A percentile compares a stretch with the other conserved stretches of the same genome.
Evolutionary conservation across 2,797 vertebrate genomes (phyloP).

Genomic region (Mastacembelus armatus): DNA sequence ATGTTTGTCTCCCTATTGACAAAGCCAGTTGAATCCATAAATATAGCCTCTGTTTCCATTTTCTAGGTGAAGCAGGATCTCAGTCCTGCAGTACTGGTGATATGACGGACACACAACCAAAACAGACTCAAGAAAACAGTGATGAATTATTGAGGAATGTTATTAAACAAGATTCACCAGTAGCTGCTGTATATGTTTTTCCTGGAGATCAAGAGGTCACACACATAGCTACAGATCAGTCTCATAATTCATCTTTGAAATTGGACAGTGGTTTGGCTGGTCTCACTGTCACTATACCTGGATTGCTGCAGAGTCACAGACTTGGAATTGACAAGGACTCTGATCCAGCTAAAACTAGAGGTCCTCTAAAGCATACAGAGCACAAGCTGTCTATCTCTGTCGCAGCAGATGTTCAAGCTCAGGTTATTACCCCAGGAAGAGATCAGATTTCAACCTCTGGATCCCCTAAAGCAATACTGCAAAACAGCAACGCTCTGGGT

Average conservation of each 20-base stretch:
- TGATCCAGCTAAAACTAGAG: slow-evolving; percentile 34
- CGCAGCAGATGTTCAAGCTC: slow-evolving; percentile 17
- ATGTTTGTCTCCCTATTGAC: background rate
- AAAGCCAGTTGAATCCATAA: background rate
- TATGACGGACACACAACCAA: slow-evolving; percentile 20
- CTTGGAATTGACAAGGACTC: slow-evolving; percentile 36
- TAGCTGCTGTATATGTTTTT: slow-evolving; percentile 34
- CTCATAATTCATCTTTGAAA: slow-evolving; percentile 29
- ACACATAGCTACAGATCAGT: slow-evolving; percentile 30
- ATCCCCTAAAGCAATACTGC: slow-evolving; percentile 43
- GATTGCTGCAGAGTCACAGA: slow-evolving; percentile 43
- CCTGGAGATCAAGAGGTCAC: slow-evolving; percentile 53
- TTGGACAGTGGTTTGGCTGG: slow-evolving; percentile 43
- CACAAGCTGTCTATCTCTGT: slow-evolving; percentile 28
- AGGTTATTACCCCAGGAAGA: slow-evolving; percentile 21
- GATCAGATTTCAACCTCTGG: slow-evolving; percentile 45
- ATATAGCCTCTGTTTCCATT: background rate
- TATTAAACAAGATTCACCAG: slow-evolving; percentile 52
- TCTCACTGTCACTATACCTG: slow-evolving; percentile 33
- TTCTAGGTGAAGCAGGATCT: slow-evolving; percentile 41
- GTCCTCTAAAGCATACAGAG: slow-evolving; percentile 29
- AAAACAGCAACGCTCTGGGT: slow-evolving; percentile 31
- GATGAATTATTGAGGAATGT: slow-evolving; percentile 51
- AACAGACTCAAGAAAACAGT: slow-evolving; percentile 29
- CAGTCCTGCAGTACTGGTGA: slow-evolving; percentile 32